phyloP scores from a whole-genome alignment of 2,113 vertebrate genomes.

The Spermophilus dauricus region DNA sequence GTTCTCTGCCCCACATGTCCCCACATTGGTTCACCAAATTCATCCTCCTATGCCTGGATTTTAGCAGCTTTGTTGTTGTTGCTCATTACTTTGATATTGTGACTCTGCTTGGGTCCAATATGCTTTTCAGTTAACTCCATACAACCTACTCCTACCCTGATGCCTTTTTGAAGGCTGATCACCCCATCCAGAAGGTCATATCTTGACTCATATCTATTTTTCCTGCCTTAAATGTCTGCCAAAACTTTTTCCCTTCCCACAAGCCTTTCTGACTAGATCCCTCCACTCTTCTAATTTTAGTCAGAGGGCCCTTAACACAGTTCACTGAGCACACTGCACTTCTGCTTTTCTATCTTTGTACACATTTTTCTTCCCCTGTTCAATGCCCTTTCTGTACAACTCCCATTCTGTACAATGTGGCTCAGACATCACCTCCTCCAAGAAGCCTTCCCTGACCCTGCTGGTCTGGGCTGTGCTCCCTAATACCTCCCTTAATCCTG shows the following conservation, averaged over 20 bases:
- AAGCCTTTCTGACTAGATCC: neutral
- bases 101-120: neutral
- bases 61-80: constrained; percentile 1
- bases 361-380: neutral
- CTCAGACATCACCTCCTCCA: neutral
- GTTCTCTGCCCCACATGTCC: neutral
- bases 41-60: neutral
- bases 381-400: neutral
- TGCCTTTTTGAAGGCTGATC: neutral
- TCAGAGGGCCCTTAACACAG: neutral
- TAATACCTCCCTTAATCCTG: neutral
- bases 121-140: neutral
- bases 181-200: neutral
- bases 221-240: neutral
- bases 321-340: neutral
- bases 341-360: neutral
- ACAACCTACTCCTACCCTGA: neutral
- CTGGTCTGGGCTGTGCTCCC: neutral
- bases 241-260: neutral
- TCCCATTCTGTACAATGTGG: neutral
- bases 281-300: neutral
- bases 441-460: neutral
- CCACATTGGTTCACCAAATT: neutral
- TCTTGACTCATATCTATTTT: neutral
- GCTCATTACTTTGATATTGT: neutral